Evolutionary conservation across 1,140 invertebrate species (phyloP).

Genomic region (Brachionus sp.): DNA sequence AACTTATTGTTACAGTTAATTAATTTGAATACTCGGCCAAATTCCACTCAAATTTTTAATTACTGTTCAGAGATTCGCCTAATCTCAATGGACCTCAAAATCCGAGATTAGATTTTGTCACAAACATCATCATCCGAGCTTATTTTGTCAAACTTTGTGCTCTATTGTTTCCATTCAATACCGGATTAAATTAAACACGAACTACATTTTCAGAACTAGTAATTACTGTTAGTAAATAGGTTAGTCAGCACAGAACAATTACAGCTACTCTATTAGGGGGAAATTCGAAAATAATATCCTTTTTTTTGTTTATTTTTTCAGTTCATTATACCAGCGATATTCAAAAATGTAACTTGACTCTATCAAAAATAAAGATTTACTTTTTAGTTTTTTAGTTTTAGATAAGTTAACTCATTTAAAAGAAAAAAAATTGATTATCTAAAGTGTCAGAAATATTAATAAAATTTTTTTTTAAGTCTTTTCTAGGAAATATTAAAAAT

Average conservation of each 20-base stretch:
- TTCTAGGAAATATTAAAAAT: too few species aligned
- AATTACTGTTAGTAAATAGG: not conserved
- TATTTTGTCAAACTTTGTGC: conserved; percentile 14
- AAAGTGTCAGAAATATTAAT: too few species aligned
- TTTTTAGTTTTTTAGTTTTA: too few species aligned
- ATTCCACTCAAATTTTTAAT: conserved; percentile 24
- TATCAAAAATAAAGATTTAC: too few species aligned
- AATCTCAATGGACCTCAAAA: not conserved
- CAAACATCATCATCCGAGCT: conserved; percentile 11
- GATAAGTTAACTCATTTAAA: too few species aligned
- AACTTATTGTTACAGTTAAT: conserved; percentile 33
- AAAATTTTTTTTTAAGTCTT: too few species aligned
- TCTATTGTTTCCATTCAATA: conserved; percentile 32
- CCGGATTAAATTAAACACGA: conserved; percentile 23
- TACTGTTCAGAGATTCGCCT: conserved; percentile 6
- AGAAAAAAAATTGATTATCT: too few species aligned
- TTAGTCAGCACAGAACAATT: not conserved
- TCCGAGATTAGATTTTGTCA: conserved; percentile 30
- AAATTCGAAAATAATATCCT: not conserved
- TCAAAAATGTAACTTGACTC: too few species aligned
- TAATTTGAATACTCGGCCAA: conserved; percentile 23
- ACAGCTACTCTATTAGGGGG: not conserved
- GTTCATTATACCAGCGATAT: too few species aligned
- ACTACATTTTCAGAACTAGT: conserved; percentile 10
- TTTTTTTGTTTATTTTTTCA: not conserved